phyloP scores from a whole-genome alignment of 2,888 invertebrate species.

The Gerris lacustris region DNA sequence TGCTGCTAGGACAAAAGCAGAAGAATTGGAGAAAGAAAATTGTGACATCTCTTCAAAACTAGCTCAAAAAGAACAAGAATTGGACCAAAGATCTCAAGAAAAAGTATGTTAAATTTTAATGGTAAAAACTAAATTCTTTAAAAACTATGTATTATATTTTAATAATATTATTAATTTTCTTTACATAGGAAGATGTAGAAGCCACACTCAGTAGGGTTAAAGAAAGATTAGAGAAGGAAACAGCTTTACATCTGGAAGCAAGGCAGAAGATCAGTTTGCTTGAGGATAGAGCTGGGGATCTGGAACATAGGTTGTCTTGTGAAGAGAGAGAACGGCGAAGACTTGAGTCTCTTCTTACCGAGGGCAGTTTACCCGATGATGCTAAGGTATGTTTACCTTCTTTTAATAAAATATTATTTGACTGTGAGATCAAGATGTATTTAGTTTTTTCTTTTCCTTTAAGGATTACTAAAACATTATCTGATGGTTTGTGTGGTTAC shows the following conservation, averaged over 20 bases:
- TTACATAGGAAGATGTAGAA: constrained; percentile 64
- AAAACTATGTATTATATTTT: not conserved
- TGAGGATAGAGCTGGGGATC: constrained; percentile 48
- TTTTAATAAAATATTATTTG: not conserved
- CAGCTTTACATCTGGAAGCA: constrained; percentile 73
- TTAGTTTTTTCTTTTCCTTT: too few species aligned
- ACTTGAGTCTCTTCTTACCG: constrained; percentile 72
- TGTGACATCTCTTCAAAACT: constrained; percentile 73
- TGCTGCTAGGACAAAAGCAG: constrained; percentile 72
- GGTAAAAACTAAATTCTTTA: not conserved
- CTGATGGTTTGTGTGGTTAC: constrained; percentile 9
- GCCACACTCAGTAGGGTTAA: constrained; percentile 67
- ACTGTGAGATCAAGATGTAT: not conserved
- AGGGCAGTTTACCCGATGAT: constrained; percentile 86
- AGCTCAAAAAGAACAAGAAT: constrained; percentile 75
- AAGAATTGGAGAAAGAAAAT: constrained; percentile 78
- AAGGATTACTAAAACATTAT: too few species aligned
- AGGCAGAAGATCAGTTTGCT: constrained; percentile 58
- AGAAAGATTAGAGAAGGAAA: constrained; percentile 79
- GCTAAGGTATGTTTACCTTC: constrained; percentile 51
- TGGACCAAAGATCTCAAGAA: constrained; percentile 79
- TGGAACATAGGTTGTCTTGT: constrained; percentile 55
- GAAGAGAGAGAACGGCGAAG: constrained; percentile 70
- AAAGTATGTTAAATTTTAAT: constrained; percentile 40
- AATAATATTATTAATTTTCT: constrained; percentile 6